These are phyloP conservation scores for Drosophila colorata DNA, from an alignment of 2,888 invertebrate species.

Conservation along the genomic window DNA sequence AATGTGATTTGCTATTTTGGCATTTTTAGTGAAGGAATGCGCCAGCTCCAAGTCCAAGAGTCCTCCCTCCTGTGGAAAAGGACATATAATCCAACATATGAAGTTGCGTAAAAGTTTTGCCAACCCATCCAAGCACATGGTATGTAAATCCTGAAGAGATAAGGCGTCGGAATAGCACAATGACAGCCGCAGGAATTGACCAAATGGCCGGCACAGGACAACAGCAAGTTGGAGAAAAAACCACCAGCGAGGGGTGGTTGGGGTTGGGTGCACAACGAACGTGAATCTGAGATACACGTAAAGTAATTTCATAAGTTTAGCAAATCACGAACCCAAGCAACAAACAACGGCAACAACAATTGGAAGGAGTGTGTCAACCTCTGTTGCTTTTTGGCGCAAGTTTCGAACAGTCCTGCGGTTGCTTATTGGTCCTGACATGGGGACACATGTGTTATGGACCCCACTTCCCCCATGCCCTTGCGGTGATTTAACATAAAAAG, in stretches of 20 bases:
- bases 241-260: background rate
- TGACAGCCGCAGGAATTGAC: constrained; percentile 82
- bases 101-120: constrained; percentile 78
- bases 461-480: constrained; percentile 25
- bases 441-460: constrained; percentile 68
- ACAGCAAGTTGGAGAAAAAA: constrained; percentile 20
- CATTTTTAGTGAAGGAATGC: constrained; percentile 35
- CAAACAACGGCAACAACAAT: constrained; percentile 60
- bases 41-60: background rate
- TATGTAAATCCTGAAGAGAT: constrained; percentile 84
- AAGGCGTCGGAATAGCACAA: constrained; percentile 83
- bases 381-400: constrained; percentile 54
- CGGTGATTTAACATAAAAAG: constrained; percentile 80
- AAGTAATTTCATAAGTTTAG: constrained; percentile 83
- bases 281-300: constrained; percentile 71
- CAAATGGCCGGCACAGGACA: constrained; percentile 61
- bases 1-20: constrained; percentile 81
- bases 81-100: constrained; percentile 74
- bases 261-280: constrained; percentile 11
- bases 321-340: constrained; percentile 80
- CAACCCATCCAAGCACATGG: constrained; percentile 46
- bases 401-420: constrained; percentile 73
- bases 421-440: constrained; percentile 79
- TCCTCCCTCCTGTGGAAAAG: constrained; percentile 27
- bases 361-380: background rate